Evolutionary conservation across 2,113 vertebrate species (phyloP).

Genomic region (Zosterops lateralis): DNA sequence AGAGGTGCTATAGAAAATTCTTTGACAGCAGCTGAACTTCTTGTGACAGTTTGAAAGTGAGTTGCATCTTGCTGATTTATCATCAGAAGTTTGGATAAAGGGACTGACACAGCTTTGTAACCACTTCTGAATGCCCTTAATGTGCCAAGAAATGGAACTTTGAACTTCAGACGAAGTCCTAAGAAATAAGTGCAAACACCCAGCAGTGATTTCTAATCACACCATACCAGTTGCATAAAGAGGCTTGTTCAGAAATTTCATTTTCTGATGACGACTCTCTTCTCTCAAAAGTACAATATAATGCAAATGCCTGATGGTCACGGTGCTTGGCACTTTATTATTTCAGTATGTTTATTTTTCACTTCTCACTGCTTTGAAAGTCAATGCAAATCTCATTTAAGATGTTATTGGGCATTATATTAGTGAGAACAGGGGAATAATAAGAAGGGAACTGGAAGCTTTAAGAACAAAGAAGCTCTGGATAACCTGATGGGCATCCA

Average conservation of each 20-base stretch:
- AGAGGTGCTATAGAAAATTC: not conserved
- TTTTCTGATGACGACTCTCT: not conserved
- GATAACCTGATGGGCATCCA: not conserved
- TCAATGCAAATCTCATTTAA: conserved; percentile 43
- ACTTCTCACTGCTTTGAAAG: conserved; percentile 11
- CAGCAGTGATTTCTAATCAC: not conserved
- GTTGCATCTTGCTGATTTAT: not conserved
- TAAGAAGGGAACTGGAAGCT: not conserved
- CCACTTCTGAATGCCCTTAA: not conserved
- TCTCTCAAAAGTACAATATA: not conserved
- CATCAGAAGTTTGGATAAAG: not conserved
- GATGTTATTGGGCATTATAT: not conserved
- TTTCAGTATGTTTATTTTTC: not conserved
- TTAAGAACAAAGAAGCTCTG: not conserved
- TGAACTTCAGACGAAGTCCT: not conserved
- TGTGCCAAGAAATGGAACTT: not conserved
- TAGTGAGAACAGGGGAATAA: not conserved
- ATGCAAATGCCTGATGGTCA: not conserved
- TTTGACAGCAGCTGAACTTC: not conserved
- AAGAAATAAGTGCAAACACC: not conserved
- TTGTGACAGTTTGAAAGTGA: not conserved
- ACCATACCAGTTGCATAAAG: not conserved
- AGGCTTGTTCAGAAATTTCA: not conserved
- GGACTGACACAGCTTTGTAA: not conserved
- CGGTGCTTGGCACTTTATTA: not conserved